Percentiles rank a stretch among this genome's conserved stretches.
Conservation (phyloP, 2,797 vertebrate genomes). For the Dallia pectoralis region DNA sequence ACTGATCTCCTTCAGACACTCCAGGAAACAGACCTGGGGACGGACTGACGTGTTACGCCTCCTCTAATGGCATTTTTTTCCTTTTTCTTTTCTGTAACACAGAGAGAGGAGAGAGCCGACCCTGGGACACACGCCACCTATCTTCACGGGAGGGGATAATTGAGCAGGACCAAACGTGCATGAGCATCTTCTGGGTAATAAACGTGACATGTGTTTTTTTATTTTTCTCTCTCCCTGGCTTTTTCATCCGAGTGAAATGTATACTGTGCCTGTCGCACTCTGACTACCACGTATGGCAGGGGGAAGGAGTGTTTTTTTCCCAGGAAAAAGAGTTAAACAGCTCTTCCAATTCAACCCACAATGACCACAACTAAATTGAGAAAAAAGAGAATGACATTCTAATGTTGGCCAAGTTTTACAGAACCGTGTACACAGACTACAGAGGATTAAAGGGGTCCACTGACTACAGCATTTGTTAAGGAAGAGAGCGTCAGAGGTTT, state of each 20-base stretch:
- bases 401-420: not conserved
- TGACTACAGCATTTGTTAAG: not conserved
- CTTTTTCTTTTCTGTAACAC: slow-evolving; percentile 93
- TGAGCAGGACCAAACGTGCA: slow-evolving; percentile 97
- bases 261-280: slow-evolving; percentile 57
- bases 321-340: slow-evolving; percentile 59
- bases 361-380: slow-evolving; percentile 45
- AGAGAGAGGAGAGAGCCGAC: slow-evolving; percentile 78
- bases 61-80: slow-evolving; percentile 99
- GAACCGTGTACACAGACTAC: not conserved
- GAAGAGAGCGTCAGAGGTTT: not conserved
- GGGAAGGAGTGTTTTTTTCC: slow-evolving; percentile 47
- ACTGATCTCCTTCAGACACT: slow-evolving; percentile 99
- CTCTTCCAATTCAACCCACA: slow-evolving; percentile 52
- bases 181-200: slow-evolving; percentile 97
- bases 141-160: slow-evolving; percentile 99
- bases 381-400: not conserved
- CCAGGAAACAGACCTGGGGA: slow-evolving; percentile 99
- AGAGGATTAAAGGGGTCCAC: not conserved
- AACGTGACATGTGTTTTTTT: slow-evolving; percentile 82
- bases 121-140: slow-evolving; percentile 99
- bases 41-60: slow-evolving; percentile 99
- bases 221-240: slow-evolving; percentile 33
- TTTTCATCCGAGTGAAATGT: slow-evolving; percentile 60
- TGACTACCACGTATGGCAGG: slow-evolving; percentile 53